Evolutionary conservation across 1,140 invertebrate species (phyloP).

Genomic region (Aphelenchoides avenae): DNA sequence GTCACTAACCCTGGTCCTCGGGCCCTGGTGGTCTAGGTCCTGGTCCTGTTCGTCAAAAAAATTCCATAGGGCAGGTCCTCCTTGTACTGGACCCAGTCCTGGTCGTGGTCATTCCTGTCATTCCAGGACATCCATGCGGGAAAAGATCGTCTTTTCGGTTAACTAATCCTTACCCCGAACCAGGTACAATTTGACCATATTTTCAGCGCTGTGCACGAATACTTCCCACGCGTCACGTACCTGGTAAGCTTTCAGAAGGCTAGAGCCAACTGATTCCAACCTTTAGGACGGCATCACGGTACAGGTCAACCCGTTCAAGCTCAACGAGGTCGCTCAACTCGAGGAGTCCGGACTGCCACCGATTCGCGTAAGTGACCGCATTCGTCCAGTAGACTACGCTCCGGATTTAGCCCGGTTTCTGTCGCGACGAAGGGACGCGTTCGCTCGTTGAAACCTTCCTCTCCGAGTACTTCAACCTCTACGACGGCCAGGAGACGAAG

Average conservation of each 20-base stretch:
- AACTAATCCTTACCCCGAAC: no score
- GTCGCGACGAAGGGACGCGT: conserved; percentile 16
- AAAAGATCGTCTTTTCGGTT: no score
- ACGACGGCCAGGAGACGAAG: conserved; percentile 30
- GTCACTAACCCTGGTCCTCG: no score
- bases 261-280: background rate
- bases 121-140: no score
- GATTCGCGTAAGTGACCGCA: background rate
- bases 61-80: no score
- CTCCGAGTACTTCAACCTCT: conserved; percentile 28
- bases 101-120: no score
- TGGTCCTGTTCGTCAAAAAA: no score
- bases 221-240: conserved; percentile 37
- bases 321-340: conserved; percentile 15
- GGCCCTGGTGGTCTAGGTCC: no score
- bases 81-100: no score
- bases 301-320: conserved; percentile 25
- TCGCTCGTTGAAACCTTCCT: conserved; percentile 33
- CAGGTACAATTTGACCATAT: no score
- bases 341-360: background rate
- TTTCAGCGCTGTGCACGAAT: conserved; percentile 35
- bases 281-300: conserved; percentile 21
- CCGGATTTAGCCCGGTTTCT: conserved; percentile 25
- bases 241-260: conserved; percentile 21
- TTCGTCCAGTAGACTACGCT: background rate